Conservation (phyloP, 2,797 vertebrate genomes). For the Parotocinclus haroldoi region DNA sequence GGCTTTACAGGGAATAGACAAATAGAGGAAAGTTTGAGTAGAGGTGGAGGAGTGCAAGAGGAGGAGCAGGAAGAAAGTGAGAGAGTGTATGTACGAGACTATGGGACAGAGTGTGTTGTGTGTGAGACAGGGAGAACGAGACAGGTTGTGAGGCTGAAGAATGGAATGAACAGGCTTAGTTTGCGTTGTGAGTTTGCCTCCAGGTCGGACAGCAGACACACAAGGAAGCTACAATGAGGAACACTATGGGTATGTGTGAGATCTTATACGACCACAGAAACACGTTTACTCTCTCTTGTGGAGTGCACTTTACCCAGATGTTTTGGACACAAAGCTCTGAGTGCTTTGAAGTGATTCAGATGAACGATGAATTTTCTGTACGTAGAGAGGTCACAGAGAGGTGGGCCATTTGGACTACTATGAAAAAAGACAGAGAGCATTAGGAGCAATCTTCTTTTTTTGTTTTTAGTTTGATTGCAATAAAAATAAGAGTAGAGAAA, state of each 20-base stretch:
- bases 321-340: slow-evolving; percentile 17
- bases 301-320: slow-evolving; percentile 26
- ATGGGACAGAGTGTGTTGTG: background rate
- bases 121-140: slow-evolving; percentile 15
- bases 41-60: slow-evolving; percentile 28
- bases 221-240: slow-evolving; percentile 70
- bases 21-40: slow-evolving; percentile 49
- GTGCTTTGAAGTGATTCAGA: slow-evolving; percentile 39
- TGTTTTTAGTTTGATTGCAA: background rate
- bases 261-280: slow-evolving; percentile 21
- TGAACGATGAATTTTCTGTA: slow-evolving; percentile 40
- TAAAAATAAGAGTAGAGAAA: background rate
- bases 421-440: slow-evolving; percentile 9
- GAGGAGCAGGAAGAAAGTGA: slow-evolving; percentile 9
- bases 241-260: slow-evolving; percentile 52
- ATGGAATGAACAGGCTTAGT: slow-evolving; percentile 24
- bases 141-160: slow-evolving; percentile 15
- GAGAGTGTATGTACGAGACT: slow-evolving; percentile 5
- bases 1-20: slow-evolving; percentile 32
- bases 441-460: slow-evolving; percentile 12
- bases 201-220: slow-evolving; percentile 50
- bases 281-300: background rate
- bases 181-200: slow-evolving; percentile 48
- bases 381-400: slow-evolving; percentile 8
- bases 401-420: slow-evolving; percentile 4